phyloP scores from a whole-genome alignment of 2,797 vertebrate genomes.

The Peromyscus attwateri region DNA sequence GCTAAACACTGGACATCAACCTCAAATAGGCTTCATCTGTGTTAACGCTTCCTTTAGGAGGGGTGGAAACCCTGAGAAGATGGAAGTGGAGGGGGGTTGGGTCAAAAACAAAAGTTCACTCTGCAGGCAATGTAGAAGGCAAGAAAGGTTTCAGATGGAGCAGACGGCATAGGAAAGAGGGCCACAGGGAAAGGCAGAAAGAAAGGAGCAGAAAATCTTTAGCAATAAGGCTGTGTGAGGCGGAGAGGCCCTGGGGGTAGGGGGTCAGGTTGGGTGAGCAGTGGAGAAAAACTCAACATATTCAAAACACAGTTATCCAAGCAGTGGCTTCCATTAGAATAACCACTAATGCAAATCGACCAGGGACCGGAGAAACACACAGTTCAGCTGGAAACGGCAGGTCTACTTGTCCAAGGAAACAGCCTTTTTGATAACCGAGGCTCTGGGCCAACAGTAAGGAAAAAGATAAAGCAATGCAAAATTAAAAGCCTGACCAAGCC shows the following conservation, averaged over 20 bases:
- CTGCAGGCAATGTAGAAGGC: background rate
- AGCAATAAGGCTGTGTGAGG: background rate
- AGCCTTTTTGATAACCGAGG: background rate
- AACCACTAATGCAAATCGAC: background rate
- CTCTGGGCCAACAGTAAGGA: slow-evolving; percentile 28
- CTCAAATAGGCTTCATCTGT: background rate
- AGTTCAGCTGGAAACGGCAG: background rate
- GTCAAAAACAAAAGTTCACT: slow-evolving; percentile 1
- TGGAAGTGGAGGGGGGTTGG: background rate
- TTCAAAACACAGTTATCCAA: background rate
- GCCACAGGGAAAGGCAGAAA: background rate
- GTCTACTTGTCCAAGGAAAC: slow-evolving; percentile 11
- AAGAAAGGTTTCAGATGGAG: background rate
- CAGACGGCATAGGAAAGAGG: background rate
- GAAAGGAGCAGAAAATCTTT: background rate
- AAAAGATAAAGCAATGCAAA: slow-evolving; percentile 23
- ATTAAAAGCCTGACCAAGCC: background rate
- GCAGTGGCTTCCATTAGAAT: slow-evolving; percentile 26
- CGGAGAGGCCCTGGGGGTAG: background rate
- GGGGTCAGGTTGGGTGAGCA: background rate
- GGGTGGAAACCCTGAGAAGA: background rate
- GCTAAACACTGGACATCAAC: background rate
- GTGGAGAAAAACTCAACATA: background rate
- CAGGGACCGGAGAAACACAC: background rate
- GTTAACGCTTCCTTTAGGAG: background rate